These are phyloP conservation scores for Ecliptopera silaceata DNA, from an alignment of 2,888 invertebrate species.

Conservation along the genomic window DNA sequence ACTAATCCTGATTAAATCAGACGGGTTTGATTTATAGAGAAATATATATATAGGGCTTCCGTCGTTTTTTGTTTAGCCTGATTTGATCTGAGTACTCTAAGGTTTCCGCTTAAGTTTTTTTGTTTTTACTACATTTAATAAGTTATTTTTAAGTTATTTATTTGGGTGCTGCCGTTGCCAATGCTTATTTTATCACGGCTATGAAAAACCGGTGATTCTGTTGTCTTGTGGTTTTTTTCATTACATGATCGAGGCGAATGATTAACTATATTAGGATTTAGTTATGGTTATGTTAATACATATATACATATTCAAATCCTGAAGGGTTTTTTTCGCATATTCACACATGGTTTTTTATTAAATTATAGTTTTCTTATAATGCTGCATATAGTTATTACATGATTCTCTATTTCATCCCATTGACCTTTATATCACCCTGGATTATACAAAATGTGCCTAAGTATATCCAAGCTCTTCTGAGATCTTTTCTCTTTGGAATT, in stretches of 20 bases:
- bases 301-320: too few relatives aligned
- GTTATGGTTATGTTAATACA: too few relatives aligned
- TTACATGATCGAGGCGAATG: background rate
- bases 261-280: background rate
- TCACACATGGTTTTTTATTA: too few relatives aligned
- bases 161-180: background rate
- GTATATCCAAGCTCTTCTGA: background rate
- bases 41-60: background rate
- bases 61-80: too few relatives aligned
- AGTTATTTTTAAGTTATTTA: background rate
- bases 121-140: background rate
- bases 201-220: background rate
- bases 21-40: background rate
- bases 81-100: too few relatives aligned
- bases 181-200: background rate
- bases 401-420: background rate
- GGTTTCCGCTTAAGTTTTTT: too few relatives aligned
- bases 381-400: background rate
- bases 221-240: background rate
- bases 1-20: background rate
- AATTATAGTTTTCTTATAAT: too few relatives aligned
- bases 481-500: background rate
- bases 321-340: too few relatives aligned
- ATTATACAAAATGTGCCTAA: conserved; percentile 11
- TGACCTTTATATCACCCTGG: background rate